Evolutionary conservation across 2,888 invertebrate genomes (phyloP).

Genomic region (Orthonychiurus folsomi): DNA sequence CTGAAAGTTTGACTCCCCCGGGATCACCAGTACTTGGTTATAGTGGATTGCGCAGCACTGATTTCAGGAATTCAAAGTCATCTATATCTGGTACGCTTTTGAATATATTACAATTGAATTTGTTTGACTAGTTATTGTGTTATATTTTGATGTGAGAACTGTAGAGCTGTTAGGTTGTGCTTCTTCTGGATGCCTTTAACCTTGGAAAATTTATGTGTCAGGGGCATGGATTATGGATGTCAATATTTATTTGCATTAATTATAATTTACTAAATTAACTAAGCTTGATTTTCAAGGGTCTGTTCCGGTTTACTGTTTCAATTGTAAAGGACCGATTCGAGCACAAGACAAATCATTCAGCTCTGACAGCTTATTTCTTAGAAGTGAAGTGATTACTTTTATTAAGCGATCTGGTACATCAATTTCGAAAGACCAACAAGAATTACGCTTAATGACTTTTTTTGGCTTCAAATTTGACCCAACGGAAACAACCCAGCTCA

Average conservation of each 20-base stretch:
- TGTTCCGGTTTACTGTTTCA: conserved; percentile 21
- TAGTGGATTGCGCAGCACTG: conserved; percentile 7
- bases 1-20: conserved; percentile 30
- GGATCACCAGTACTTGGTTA: conserved; percentile 34
- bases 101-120: no score
- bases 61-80: no score
- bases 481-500: conserved; percentile 15
- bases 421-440: no score
- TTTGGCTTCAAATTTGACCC: conserved; percentile 24
- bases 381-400: conserved; percentile 25
- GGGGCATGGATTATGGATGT: no score
- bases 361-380: conserved; percentile 23
- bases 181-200: no score
- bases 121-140: no score
- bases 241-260: not conserved
- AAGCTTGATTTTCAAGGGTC: not conserved
- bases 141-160: no score
- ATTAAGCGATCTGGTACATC: no score
- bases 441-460: no score
- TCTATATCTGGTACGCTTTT: no score
- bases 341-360: conserved; percentile 25
- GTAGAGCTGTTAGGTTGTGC: no score
- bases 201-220: no score
- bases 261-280: not conserved
- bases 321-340: conserved; percentile 31